phyloP scores from a whole-genome alignment of 2,113 vertebrate species.

The Tragelaphus imberbis region DNA sequence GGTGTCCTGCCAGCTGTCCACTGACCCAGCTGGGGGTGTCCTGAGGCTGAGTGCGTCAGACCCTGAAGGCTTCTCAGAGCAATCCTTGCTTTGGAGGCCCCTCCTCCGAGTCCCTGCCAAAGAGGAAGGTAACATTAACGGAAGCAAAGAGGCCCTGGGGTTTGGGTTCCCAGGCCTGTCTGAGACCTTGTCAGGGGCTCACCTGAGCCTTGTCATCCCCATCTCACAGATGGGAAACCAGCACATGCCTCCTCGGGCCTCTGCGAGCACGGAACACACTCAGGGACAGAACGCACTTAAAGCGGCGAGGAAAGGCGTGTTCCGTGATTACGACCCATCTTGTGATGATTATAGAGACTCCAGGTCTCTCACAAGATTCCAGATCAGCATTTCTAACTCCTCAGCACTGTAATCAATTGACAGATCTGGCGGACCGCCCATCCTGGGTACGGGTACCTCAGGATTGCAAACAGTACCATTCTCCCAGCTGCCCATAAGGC shows the following conservation, averaged over 20 bases:
- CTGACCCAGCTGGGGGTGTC: too few species aligned
- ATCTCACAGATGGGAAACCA: background rate
- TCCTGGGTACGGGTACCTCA: rapidly evolving
- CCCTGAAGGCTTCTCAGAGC: background rate
- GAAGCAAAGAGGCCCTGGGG: background rate
- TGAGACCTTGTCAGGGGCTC: background rate
- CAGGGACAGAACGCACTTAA: background rate
- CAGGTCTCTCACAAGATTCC: background rate
- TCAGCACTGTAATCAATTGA: rapidly evolving
- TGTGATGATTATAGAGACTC: background rate
- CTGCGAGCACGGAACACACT: too few species aligned
- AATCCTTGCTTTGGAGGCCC: background rate
- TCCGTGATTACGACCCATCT: rapidly evolving
- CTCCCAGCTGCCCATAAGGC: background rate
- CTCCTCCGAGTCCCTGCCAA: background rate
- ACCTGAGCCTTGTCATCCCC: rapidly evolving
- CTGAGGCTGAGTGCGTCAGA: rapidly evolving
- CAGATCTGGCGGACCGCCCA: background rate
- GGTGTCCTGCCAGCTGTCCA: background rate
- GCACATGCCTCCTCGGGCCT: rapidly evolving
- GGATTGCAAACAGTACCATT: rapidly evolving
- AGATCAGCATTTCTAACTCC: background rate
- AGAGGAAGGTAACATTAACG: background rate
- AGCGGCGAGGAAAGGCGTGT: rapidly evolving
- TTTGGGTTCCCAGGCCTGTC: background rate